Evolutionary conservation across 2,888 invertebrate species (phyloP).

Genomic region (Villa cingulata): DNA sequence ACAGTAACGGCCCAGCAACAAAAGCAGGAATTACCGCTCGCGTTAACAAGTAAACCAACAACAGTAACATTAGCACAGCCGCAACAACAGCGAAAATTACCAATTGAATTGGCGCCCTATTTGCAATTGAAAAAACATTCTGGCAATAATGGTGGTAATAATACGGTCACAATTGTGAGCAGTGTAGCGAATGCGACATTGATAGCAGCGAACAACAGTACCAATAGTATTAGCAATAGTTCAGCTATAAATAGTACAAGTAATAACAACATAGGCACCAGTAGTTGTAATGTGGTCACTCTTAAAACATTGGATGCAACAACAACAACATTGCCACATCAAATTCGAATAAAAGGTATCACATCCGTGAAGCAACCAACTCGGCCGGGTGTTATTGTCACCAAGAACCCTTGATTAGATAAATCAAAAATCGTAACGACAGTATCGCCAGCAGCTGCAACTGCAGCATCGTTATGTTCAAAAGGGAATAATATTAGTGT

Average conservation of each 20-base stretch:
- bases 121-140: constrained; percentile 42
- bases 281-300: constrained; percentile 23
- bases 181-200: constrained; percentile 13
- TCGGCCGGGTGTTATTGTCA: constrained; percentile 82
- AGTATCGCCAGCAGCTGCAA: no score
- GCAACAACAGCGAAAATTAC: constrained; percentile 37
- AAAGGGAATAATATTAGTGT: constrained; percentile 5
- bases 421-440: background rate
- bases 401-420: constrained; percentile 68
- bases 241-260: constrained; percentile 10
- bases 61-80: constrained; percentile 9
- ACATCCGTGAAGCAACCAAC: constrained; percentile 46
- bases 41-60: constrained; percentile 34
- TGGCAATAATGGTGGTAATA: constrained; percentile 2
- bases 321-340: constrained; percentile 10
- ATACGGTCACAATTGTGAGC: constrained; percentile 24
- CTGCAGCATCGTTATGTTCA: background rate
- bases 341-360: constrained; percentile 23
- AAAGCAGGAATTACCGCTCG: constrained; percentile 43
- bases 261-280: constrained; percentile 24
- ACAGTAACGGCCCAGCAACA: constrained; percentile 10
- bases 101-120: constrained; percentile 48
- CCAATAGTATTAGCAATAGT: constrained; percentile 14
- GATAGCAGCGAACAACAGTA: constrained; percentile 8
- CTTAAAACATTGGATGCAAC: constrained; percentile 21